A percentile compares a stretch with the other conserved stretches of the same genome.
Evolutionary conservation across 2,888 invertebrate genomes (phyloP).

Genomic region (Furcula furcula): DNA sequence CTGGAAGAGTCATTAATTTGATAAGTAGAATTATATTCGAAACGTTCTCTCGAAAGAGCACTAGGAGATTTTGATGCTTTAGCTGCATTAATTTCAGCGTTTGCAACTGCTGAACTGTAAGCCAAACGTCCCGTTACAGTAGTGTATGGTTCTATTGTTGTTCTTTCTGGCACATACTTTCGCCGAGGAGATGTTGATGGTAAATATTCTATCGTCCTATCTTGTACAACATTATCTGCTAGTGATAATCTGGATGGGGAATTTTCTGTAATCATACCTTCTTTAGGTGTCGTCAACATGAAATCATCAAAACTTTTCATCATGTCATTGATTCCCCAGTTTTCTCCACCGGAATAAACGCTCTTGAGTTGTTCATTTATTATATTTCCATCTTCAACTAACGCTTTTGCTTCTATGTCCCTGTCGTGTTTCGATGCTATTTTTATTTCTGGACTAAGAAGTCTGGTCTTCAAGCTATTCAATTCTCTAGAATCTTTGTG

Average conservation of each 20-base stretch:
- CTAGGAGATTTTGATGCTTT: conserved; percentile 75
- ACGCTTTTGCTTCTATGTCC: conserved; percentile 81
- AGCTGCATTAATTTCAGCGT: conserved; percentile 82
- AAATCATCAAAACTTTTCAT: conserved; percentile 84
- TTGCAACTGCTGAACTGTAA: conserved; percentile 85
- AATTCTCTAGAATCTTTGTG: conserved; percentile 90
- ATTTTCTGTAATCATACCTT: conserved; percentile 72
- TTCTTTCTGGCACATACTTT: conserved; percentile 79
- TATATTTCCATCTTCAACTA: conserved; percentile 84
- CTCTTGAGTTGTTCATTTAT: conserved; percentile 87
- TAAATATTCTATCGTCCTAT: conserved; percentile 84
- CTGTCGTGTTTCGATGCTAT: conserved; percentile 66
- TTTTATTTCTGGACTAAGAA: conserved; percentile 85
- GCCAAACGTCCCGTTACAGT: conserved; percentile 84
- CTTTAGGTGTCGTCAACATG: conserved; percentile 76
- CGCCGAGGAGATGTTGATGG: conserved; percentile 81
- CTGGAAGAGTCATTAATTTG: conserved; percentile 63
- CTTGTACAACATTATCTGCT: conserved; percentile 82
- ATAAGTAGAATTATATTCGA: conserved; percentile 81
- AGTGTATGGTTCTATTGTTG: conserved; percentile 83
- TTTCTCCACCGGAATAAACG: conserved; percentile 84
- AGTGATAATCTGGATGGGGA: conserved; percentile 84
- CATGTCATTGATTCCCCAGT: conserved; percentile 86
- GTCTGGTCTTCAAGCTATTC: conserved; percentile 87
- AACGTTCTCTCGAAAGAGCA: conserved; percentile 80